Conservation (phyloP, 1,140 invertebrate genomes). For the Penaeus indicus region DNA sequence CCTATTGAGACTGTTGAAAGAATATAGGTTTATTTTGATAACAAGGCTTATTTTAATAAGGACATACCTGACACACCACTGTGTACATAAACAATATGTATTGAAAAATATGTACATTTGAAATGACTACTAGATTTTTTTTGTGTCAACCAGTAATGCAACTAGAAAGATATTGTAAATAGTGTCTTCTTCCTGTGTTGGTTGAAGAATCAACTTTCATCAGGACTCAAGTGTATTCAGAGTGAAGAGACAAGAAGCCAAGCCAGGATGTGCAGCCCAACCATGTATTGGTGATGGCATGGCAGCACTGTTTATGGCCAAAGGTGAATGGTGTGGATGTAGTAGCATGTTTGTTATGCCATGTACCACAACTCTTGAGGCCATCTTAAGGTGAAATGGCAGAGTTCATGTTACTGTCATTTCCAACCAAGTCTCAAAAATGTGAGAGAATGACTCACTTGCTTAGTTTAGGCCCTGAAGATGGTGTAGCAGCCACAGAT, state of each 20-base stretch:
- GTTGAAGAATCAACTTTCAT: constrained; percentile 45
- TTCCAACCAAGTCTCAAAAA: constrained; percentile 38
- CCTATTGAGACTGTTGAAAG: constrained; percentile 65
- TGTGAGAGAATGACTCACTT: constrained; percentile 51
- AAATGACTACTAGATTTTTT: constrained; percentile 53
- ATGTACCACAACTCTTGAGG: constrained; percentile 9
- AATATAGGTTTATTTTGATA: constrained; percentile 66
- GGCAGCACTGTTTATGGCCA: constrained; percentile 15
- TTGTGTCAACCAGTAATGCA: constrained; percentile 42
- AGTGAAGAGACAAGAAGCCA: constrained; percentile 33
- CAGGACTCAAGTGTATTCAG: constrained; percentile 44
- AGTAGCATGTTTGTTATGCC: constrained; percentile 34
- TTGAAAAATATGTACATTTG: constrained; percentile 57
- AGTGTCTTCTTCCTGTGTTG: constrained; percentile 54
- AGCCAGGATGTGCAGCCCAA: constrained; percentile 29
- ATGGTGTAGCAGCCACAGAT: constrained; percentile 46
- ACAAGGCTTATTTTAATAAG: constrained; percentile 64
- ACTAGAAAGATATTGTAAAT: constrained; percentile 53
- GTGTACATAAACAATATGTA: constrained; percentile 59
- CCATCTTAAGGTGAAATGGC: constrained; percentile 11
- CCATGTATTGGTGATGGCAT: constrained; percentile 6
- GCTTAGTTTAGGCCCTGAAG: constrained; percentile 60
- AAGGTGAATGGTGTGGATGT: constrained; percentile 38
- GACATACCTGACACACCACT: constrained; percentile 59
- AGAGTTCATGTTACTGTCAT: constrained; percentile 31